These are phyloP conservation scores for Parazoanthus atlanticus DNA, from an alignment of 92 coral and sea anemone species.

Conservation along the genomic window DNA sequence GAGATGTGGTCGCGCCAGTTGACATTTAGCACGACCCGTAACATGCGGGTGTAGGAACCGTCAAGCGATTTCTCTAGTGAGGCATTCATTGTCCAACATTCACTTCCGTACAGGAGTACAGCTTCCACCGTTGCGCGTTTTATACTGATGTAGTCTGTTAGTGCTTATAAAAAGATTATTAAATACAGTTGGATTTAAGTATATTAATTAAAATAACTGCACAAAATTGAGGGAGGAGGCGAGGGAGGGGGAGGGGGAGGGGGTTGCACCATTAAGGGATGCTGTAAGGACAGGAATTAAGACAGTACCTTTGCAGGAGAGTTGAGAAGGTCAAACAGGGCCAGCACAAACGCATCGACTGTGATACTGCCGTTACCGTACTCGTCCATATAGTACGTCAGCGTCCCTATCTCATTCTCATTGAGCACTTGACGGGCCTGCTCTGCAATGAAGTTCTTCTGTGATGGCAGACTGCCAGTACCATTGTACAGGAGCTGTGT, in stretches of 20 bases:
- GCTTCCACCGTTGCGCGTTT: too few species aligned
- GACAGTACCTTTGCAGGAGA: slow-evolving; percentile 82
- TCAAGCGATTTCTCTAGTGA: too few species aligned
- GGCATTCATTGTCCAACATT: too few species aligned
- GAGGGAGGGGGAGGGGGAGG: too few species aligned
- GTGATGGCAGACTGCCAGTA: slow-evolving; percentile 75
- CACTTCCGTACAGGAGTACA: too few species aligned
- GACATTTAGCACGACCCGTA: too few species aligned
- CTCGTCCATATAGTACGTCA: slow-evolving; percentile 86
- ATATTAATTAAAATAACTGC: too few species aligned
- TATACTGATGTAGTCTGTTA: too few species aligned
- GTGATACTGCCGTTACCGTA: slow-evolving; percentile 71
- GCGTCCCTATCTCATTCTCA: slow-evolving; percentile 82
- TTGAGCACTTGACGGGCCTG: slow-evolving; percentile 84
- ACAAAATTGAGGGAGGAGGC: neutral
- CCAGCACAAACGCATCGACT: slow-evolving; percentile 76
- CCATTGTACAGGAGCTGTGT: slow-evolving; percentile 87
- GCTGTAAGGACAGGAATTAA: neutral
- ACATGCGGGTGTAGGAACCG: too few species aligned
- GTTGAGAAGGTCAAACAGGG: slow-evolving; percentile 85
- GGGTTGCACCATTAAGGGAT: neutral
- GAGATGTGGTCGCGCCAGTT: too few species aligned
- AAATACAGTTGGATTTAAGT: too few species aligned
- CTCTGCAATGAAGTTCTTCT: slow-evolving; percentile 72
- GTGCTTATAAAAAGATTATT: too few species aligned